Evolutionary conservation across 2,888 invertebrate species (phyloP).

Genomic region (Caenorhabditis uteleia): DNA sequence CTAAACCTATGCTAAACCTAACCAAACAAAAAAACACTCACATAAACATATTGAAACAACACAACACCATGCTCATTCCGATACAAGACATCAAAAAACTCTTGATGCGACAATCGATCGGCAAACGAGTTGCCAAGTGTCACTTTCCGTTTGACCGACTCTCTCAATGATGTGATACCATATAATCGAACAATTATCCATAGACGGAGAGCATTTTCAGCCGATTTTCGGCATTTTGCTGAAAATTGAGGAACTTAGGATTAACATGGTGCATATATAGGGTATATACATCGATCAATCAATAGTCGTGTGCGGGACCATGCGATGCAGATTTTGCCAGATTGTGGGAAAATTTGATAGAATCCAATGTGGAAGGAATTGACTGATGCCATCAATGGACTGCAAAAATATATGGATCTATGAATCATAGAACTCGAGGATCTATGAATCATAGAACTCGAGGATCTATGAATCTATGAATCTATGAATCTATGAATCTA

Average conservation of each 20-base stretch:
- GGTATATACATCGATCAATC: constrained; percentile 5
- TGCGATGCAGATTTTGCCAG: constrained; percentile 16
- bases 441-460: no score
- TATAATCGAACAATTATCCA: constrained; percentile 33
- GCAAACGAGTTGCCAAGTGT: constrained; percentile 23
- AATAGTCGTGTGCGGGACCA: constrained; percentile 16
- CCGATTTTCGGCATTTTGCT: no score
- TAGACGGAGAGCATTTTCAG: constrained; percentile 23
- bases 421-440: no score
- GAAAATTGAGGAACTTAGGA: no score
- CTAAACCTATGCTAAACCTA: no score
- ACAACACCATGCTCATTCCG: constrained; percentile 31
- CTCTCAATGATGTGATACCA: constrained; percentile 30
- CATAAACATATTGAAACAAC: constrained; percentile 34
- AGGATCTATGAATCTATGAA: no score
- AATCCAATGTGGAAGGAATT: constrained; percentile 22
- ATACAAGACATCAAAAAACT: constrained; percentile 27
- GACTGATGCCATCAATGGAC: no score
- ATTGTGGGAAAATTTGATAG: constrained; percentile 23
- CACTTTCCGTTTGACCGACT: constrained; percentile 24
- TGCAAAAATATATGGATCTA: no score
- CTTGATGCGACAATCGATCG: constrained; percentile 16
- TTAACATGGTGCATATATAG: no score
- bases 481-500: no score
- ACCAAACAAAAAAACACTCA: constrained; percentile 1